A percentile compares a stretch with the other conserved stretches of the same genome.
phyloP scores from a whole-genome alignment of 1,140 invertebrate species.

The Cydia splendana region DNA sequence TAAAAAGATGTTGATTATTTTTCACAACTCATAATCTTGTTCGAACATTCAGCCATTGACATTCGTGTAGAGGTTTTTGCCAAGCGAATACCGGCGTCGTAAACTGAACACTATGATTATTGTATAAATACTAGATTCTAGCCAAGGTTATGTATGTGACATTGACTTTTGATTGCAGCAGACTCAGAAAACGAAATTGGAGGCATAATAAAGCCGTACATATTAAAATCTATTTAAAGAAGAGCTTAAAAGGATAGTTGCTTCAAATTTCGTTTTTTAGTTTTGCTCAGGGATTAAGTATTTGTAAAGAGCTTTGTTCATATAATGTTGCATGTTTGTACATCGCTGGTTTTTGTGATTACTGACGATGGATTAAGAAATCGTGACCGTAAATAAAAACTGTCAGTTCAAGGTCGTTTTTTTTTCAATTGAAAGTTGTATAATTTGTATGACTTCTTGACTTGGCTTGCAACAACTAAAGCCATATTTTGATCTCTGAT shows the following conservation, averaged over 20 bases:
- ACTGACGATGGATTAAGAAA: neutral
- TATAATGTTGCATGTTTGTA: neutral
- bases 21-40: neutral
- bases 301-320: neutral
- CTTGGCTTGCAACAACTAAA: neutral
- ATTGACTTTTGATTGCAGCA: constrained; percentile 2
- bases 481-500: neutral
- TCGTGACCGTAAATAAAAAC: neutral
- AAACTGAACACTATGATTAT: neutral
- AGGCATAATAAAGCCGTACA: neutral
- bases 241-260: neutral
- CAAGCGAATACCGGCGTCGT: neutral
- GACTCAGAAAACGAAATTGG: constrained; percentile 6
- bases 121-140: neutral
- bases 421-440: neutral
- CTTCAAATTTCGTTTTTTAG: neutral
- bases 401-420: neutral
- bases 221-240: neutral
- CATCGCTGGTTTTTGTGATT: neutral
- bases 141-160: neutral
- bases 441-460: neutral
- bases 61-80: neutral
- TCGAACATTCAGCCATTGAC: neutral
- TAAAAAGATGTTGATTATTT: neutral
- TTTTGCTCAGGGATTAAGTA: neutral